Percentiles rank a stretch among this genome's conserved stretches.
These are phyloP conservation scores for Philhelius pedissequus DNA, from an alignment of 2,888 invertebrate genomes.

Conservation along the genomic window DNA sequence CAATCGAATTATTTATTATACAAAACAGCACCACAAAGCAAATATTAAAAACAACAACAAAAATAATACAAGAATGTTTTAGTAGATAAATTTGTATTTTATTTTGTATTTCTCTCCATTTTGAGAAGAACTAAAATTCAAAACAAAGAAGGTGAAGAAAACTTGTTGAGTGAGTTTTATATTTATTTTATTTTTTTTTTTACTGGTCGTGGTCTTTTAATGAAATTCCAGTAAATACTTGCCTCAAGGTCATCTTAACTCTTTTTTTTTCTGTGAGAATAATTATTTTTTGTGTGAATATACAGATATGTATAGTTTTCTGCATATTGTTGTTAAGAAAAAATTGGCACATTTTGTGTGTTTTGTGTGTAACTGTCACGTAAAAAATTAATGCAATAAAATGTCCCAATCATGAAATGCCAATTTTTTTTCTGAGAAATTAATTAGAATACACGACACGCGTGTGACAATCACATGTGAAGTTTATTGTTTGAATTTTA, in stretches of 20 bases:
- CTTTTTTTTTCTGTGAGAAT: constrained; percentile 53
- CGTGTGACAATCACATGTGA: constrained; percentile 42
- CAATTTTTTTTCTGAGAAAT: constrained; percentile 37
- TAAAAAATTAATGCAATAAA: constrained; percentile 50
- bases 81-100: background rate
- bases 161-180: constrained; percentile 53
- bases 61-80: background rate
- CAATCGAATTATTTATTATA: constrained; percentile 16
- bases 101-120: constrained; percentile 13
- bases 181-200: constrained; percentile 36
- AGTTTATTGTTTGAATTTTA: background rate
- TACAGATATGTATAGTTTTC: background rate
- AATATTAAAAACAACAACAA: background rate
- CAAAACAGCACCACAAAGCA: constrained; percentile 14
- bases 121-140: constrained; percentile 31
- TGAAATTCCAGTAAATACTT: constrained; percentile 58
- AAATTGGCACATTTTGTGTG: background rate
- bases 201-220: constrained; percentile 52
- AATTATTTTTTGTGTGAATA: background rate
- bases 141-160: constrained; percentile 28
- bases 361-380: constrained; percentile 14
- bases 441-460: constrained; percentile 42
- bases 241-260: constrained; percentile 65
- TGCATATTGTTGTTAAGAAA: background rate
- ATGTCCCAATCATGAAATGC: constrained; percentile 27